phyloP scores from a whole-genome alignment of 2,888 invertebrate genomes.

The Geotrupes spiniger region DNA sequence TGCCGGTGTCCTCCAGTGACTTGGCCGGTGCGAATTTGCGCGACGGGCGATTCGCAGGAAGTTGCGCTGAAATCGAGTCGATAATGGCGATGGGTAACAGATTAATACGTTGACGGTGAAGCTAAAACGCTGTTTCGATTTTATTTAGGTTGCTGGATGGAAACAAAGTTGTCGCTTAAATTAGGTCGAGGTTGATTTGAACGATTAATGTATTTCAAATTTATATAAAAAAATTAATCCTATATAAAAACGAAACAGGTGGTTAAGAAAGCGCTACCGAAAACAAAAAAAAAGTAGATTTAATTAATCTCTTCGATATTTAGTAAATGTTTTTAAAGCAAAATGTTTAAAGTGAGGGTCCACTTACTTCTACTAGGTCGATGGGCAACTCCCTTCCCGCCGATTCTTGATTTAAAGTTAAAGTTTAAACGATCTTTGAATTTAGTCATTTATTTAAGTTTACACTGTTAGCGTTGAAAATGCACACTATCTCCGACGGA shows the following conservation, averaged over 20 bases:
- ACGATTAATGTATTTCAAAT: no score
- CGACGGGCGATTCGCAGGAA: conserved; percentile 67
- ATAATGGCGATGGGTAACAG: no score
- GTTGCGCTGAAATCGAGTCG: conserved; percentile 38
- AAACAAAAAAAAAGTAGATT: conserved; percentile 7
- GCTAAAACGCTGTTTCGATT: neutral
- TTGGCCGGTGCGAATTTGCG: conserved; percentile 64
- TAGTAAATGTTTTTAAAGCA: conserved; percentile 28
- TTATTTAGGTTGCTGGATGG: neutral
- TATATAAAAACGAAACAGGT: conserved; percentile 16
- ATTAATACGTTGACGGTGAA: no score
- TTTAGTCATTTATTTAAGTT: conserved; percentile 29
- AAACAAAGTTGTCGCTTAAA: no score
- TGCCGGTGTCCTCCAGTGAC: conserved; percentile 29
- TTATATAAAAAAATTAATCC: conserved; percentile 4
- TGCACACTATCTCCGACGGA: conserved; percentile 23
- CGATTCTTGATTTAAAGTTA: conserved; percentile 16
- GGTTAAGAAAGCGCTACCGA: conserved; percentile 3
- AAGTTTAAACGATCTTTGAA: conserved; percentile 16
- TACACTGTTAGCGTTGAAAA: conserved; percentile 22
- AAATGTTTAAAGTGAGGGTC: conserved; percentile 24
- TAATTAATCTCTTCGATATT: conserved; percentile 23
- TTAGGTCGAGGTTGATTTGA: no score
- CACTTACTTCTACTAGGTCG: conserved; percentile 28
- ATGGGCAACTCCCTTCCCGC: conserved; percentile 9